Conservation (phyloP, 2,797 vertebrate genomes). For the Mionectes olivaceus region DNA sequence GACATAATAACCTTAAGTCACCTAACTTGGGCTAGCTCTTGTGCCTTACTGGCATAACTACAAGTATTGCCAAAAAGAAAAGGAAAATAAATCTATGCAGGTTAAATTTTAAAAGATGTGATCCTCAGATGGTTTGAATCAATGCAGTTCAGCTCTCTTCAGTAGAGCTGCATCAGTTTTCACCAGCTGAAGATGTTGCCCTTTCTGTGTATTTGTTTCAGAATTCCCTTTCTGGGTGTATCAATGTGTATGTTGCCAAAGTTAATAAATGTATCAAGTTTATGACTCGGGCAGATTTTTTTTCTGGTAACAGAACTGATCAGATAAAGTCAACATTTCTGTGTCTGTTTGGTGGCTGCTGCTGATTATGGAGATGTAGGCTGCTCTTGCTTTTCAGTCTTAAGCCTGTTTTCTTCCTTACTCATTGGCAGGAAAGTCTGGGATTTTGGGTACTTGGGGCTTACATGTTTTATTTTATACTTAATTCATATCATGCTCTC, state of each 20-base stretch:
- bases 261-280: conserved; percentile 59
- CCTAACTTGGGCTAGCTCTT: conserved; percentile 19
- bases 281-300: conserved; percentile 39
- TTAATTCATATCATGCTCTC: background rate
- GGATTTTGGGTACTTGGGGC: background rate
- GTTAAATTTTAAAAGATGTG: conserved; percentile 49
- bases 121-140: conserved; percentile 52
- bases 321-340: background rate
- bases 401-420: conserved; percentile 16
- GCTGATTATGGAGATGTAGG: background rate
- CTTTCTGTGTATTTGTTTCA: conserved; percentile 47
- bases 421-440: background rate
- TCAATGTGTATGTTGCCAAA: conserved; percentile 55
- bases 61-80: conserved; percentile 67
- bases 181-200: conserved; percentile 67
- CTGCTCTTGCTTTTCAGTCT: conserved; percentile 4
- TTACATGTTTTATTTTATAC: background rate
- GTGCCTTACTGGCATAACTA: conserved; percentile 66
- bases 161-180: conserved; percentile 20
- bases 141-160: conserved; percentile 6
- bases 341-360: background rate
- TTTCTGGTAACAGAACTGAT: background rate
- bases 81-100: conserved; percentile 47
- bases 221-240: conserved; percentile 32
- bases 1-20: background rate